Evolutionary conservation across 2,888 invertebrate species (phyloP).

Genomic region (Pyralis farinalis): DNA sequence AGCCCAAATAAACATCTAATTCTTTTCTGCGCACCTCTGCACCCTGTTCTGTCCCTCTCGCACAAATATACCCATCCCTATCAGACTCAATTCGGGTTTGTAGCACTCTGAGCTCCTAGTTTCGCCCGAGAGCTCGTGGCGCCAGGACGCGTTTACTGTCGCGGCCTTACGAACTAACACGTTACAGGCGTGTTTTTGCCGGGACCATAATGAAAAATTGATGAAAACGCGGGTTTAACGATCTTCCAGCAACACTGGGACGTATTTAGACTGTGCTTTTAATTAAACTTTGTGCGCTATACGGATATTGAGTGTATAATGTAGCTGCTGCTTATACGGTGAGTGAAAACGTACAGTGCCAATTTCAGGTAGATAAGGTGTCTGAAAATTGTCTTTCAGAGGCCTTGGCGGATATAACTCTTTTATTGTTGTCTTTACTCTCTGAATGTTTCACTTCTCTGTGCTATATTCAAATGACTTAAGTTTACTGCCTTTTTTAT

Average conservation of each 20-base stretch:
- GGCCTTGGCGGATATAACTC: conserved; percentile 8
- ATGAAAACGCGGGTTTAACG: conserved; percentile 49
- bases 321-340: conserved; percentile 44
- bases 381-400: conserved; percentile 19
- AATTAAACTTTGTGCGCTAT: conserved; percentile 40
- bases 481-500: background rate
- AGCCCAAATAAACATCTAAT: conserved; percentile 77
- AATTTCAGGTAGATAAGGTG: conserved; percentile 55
- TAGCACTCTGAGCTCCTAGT: conserved; percentile 58
- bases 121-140: conserved; percentile 54
- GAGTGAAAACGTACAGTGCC: conserved; percentile 44
- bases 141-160: conserved; percentile 37
- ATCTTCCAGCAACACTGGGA: conserved; percentile 25
- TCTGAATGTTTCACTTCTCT: background rate
- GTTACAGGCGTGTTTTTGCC: conserved; percentile 59
- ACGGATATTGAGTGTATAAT: conserved; percentile 47
- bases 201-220: conserved; percentile 65
- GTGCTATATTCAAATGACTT: background rate
- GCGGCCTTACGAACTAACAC: conserved; percentile 24
- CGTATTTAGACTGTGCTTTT: conserved; percentile 38
- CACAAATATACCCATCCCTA: conserved; percentile 32
- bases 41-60: conserved; percentile 46
- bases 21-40: conserved; percentile 78
- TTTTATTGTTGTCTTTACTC: conserved; percentile 6
- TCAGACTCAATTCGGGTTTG: conserved; percentile 55